Evolutionary conservation across 2,888 invertebrate species (phyloP), one percentile per base, ranked within the genome.

Genomic region (Neoscelio sp.): DNA sequence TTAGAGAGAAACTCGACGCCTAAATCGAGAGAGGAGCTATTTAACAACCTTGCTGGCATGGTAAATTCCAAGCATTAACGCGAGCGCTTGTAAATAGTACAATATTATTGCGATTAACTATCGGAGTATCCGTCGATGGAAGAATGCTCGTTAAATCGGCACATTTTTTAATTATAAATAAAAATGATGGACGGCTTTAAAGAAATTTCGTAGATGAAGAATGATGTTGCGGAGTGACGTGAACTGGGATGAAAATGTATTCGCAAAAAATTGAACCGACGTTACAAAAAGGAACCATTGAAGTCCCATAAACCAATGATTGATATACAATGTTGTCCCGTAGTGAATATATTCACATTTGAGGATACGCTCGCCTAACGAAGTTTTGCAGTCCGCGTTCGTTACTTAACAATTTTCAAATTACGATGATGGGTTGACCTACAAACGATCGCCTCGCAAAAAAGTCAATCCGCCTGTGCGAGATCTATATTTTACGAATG

Each of bases 1-100:
- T 76, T 76, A 76, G 62, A 60, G 42, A 12, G 76, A 60, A 75
- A 68, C 60, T 54, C 60, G 35, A 48, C 20, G 33, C 48, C 23
- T 28, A 44, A 35, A 56, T 17, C 48, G 38, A 12, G 42, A 20
- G 44, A 13, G 26, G 13, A 28, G 56, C 44, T 52, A 17, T 75
- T 52, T 35, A 20, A 28, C 64, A 54, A 10, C 62, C 3, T 10
- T 35, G 35, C 13, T 2, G 20, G 0, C 30, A 10, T 26, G 10
- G 15, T 13, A 13, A 48, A 48, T 56, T 70, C 40, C 40, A 15
- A 54, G 35, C 52, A 30, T 54, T 35, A 18, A 18, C 30, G 50
- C 35, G 8, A n/a, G 12, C 3, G 15, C 23, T 44, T 50, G 26
- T 68, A 46, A 56, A 58, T 38, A 38, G 13, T 17, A 15, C 28